phyloP scores from a whole-genome alignment of 2,113 vertebrate species.

The Corythoichthys haematopterus region DNA sequence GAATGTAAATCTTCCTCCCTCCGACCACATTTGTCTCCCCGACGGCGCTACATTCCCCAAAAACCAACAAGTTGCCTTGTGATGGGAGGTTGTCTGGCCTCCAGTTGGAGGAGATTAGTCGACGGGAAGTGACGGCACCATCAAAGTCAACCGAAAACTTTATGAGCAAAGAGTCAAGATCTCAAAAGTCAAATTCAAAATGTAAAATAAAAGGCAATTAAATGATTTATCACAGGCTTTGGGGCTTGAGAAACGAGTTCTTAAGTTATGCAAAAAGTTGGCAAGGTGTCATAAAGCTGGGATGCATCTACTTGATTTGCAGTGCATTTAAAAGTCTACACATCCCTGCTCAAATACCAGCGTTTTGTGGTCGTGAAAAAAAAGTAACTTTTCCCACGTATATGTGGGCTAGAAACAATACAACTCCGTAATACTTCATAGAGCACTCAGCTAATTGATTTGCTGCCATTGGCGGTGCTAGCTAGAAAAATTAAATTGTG shows the following conservation, averaged over 20 bases:
- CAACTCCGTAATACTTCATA: no score
- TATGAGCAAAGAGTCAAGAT: not conserved
- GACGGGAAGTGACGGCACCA: not conserved
- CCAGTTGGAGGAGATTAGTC: not conserved
- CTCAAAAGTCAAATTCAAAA: not conserved
- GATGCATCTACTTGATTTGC: not conserved
- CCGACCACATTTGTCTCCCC: not conserved
- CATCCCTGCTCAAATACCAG: not conserved
- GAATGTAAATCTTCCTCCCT: slow-evolving; percentile 1
- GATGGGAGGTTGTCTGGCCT: not conserved
- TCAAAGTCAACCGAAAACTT: not conserved
- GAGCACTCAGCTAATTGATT: no score
- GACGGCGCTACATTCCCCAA: not conserved
- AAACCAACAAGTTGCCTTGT: not conserved
- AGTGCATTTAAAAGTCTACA: not conserved
- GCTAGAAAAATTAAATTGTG: no score
- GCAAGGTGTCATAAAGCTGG: not conserved
- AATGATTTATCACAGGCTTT: not conserved
- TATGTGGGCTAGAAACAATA: not conserved
- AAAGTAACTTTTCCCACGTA: not conserved
- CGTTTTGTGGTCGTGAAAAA: not conserved
- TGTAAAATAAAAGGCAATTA: not conserved
- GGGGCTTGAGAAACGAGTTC: not conserved
- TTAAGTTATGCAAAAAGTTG: not conserved
- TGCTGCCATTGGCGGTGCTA: no score